phyloP scores from a whole-genome alignment of 1,140 invertebrate genomes.

The Muscidifurax raptorellus region DNA sequence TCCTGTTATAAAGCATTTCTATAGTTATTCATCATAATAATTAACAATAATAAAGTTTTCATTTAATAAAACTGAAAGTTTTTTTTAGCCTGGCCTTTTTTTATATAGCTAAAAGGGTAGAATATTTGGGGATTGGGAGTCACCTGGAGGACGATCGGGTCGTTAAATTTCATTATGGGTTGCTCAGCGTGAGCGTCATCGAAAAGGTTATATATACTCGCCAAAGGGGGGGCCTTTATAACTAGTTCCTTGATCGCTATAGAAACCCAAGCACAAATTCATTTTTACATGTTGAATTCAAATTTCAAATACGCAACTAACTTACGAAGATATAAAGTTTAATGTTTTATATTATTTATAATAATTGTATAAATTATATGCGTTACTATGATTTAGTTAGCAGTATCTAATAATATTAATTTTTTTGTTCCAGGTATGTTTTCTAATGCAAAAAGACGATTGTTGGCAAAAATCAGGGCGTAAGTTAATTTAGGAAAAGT shows the following conservation, averaged over 20 bases:
- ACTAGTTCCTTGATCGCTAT: constrained; percentile 21
- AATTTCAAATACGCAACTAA: too few species aligned
- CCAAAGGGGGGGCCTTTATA: not conserved
- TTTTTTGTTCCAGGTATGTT: constrained; percentile 42
- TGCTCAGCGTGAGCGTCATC: constrained; percentile 6
- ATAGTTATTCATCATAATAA: not conserved
- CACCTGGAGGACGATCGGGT: constrained; percentile 32
- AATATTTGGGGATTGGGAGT: constrained; percentile 1
- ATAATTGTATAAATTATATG: not conserved
- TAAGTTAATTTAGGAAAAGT: too few species aligned
- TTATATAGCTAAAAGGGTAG: not conserved
- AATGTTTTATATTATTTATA: too few species aligned
- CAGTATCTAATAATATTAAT: too few species aligned
- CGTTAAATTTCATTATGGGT: constrained; percentile 18
- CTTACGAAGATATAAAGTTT: too few species aligned
- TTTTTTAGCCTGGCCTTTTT: not conserved
- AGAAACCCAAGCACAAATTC: not conserved
- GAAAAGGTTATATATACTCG: not conserved
- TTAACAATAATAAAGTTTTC: not conserved
- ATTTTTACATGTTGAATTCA: not conserved
- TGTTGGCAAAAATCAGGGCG: not conserved
- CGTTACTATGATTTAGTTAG: not conserved
- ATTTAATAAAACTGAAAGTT: constrained; percentile 12
- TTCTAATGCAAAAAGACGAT: not conserved
- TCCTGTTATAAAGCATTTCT: not conserved